Evolutionary conservation across 2,888 invertebrate genomes (phyloP), one percentile per base, ranked within the genome.

Genomic region (Adelphocoris suturalis): DNA sequence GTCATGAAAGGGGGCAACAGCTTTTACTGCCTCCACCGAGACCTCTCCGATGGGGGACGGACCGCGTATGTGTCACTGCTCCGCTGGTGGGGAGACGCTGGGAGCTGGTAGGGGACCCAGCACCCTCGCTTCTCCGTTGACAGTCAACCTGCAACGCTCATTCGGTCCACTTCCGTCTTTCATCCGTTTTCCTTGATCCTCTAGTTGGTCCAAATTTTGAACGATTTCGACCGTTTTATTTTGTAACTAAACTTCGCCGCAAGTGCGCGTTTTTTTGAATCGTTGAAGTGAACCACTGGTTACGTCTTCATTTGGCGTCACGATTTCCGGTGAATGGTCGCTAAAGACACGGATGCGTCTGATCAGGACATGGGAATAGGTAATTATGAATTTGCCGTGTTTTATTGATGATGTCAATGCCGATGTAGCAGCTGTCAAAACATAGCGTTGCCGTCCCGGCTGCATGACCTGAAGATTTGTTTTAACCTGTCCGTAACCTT

Each of bases 301-400:
- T 14, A 52, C 16, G 61, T 61, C 19, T 68, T 68, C 68, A 12
- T 7, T 13, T 23, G 68, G 68, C 27, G 23, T 19, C 11, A 5
- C 61, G 19, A 12, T 23, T 68, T 28, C 27, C 52, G 52, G 90
- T 91, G 91, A 90, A 91, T 91, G 90, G 90, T 91, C 80, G 90
- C 90, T 16, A 90, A 91, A 86, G 90, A 90, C 85, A 90, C 90
- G 86, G 87, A 89, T 90, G 91, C 89, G 46, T 81, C 90, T 89
- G 88, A 88, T 78, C 90, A 90, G 90, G 91, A 91, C 82, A 91
- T 91, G 91, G 91, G 90, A 90, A 91, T 91, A 90, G 91, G 91
- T 91, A 85, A 90, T 87, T 88, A 57, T 27, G 23, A n/a, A 19
- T 87, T 13, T 81, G 0, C 37, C 23, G 7, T n/a, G 19, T n/a